A percentile compares a stretch with the other conserved stretches of the same genome.
Evolutionary conservation across 2,797 vertebrate genomes (phyloP).

Genomic region (Acrossocheilus wenchowensis): DNA sequence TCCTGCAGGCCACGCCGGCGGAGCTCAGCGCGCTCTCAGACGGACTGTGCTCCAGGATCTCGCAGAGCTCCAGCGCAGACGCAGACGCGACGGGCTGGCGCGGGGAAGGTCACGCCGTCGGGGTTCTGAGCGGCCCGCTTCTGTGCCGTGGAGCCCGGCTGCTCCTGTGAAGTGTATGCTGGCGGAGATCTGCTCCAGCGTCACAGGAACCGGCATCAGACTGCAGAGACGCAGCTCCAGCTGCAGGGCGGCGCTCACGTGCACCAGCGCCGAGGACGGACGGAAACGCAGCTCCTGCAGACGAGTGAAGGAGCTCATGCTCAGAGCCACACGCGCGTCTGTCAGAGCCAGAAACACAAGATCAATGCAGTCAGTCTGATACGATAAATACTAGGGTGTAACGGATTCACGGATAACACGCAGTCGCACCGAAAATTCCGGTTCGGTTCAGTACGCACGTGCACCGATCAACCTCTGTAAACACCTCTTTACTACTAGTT

Average conservation of each 20-base stretch:
- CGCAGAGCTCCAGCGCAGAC: slow-evolving; percentile 82
- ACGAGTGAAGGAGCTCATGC: slow-evolving; percentile 88
- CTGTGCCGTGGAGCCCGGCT: slow-evolving; percentile 79
- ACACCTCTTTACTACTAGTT: no score
- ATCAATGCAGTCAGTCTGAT: not conserved
- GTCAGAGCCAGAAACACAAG: slow-evolving; percentile 29
- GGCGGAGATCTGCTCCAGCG: slow-evolving; percentile 84
- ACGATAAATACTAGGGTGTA: no score
- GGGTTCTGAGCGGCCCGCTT: slow-evolving; percentile 70
- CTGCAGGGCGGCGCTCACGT: slow-evolving; percentile 86
- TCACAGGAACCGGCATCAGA: slow-evolving; percentile 89
- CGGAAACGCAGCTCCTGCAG: slow-evolving; percentile 86
- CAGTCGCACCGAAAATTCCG: no score
- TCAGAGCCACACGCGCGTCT: slow-evolving; percentile 83
- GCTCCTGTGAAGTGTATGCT: slow-evolving; percentile 90
- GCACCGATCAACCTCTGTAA: no score
- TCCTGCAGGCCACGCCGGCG: slow-evolving; percentile 90
- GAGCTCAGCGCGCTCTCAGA: slow-evolving; percentile 87
- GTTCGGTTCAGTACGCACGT: no score
- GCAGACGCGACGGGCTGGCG: slow-evolving; percentile 62
- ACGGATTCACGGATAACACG: no score
- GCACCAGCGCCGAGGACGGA: slow-evolving; percentile 86
- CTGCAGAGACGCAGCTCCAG: slow-evolving; percentile 87
- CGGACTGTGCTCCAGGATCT: slow-evolving; percentile 90
- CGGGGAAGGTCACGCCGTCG: slow-evolving; percentile 82